Conservation (phyloP, 92 coral and sea anemone genomes). For the Palythoa heliodiscus region DNA sequence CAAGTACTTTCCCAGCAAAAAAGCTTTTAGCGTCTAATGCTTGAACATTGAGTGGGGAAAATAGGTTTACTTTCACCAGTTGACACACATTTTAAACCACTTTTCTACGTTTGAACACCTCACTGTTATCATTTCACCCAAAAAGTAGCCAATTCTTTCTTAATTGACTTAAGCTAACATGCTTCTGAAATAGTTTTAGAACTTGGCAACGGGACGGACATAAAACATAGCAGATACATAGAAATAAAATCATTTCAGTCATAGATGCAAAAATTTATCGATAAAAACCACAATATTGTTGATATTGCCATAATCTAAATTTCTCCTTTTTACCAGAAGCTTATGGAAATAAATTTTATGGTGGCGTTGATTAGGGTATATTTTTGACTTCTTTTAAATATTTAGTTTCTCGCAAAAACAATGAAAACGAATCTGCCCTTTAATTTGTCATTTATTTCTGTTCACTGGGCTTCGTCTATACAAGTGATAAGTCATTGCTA, state of each 20-base stretch:
- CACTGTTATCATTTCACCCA: too few relatives aligned
- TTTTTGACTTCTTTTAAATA: too few relatives aligned
- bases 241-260: neutral
- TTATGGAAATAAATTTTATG: too few relatives aligned
- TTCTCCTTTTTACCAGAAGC: neutral
- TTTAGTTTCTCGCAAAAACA: too few relatives aligned
- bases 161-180: neutral
- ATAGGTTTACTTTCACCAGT: neutral
- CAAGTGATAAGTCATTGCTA: conserved; percentile 16
- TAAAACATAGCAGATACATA: neutral
- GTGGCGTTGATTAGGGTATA: too few relatives aligned
- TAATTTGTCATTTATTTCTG: too few relatives aligned
- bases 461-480: too few relatives aligned
- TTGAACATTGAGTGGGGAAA: neutral
- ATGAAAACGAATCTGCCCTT: too few relatives aligned
- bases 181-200: neutral
- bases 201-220: conserved; percentile 9
- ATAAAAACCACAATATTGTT: neutral
- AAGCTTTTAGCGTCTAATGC: neutral
- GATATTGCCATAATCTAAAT: neutral
- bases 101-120: neutral
- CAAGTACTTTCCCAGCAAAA: neutral
- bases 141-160: neutral
- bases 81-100: neutral
- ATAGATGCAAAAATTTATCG: neutral